Conservation (phyloP, 2,888 invertebrate species). For the Pseudolycoriella hygida region DNA sequence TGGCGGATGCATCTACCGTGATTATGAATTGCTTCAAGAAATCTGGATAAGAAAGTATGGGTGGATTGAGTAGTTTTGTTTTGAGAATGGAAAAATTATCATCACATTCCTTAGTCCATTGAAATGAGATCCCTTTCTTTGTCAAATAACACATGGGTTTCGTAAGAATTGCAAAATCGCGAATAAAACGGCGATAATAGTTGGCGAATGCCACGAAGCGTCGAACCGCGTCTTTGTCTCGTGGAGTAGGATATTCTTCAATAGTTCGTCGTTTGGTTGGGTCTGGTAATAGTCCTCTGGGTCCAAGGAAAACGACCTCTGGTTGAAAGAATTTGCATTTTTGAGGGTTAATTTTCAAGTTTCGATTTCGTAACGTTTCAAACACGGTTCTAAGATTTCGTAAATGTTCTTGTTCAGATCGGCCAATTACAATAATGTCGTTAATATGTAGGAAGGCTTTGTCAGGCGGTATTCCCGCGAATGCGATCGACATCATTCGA, state of each 20-base stretch:
- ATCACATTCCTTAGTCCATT: conserved; percentile 7
- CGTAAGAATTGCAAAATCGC: conserved; percentile 13
- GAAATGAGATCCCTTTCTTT: conserved; percentile 11
- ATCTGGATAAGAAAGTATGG: not conserved
- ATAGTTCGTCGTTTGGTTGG: conserved; percentile 12
- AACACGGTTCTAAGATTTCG: too few species aligned
- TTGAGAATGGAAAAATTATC: conserved; percentile 9
- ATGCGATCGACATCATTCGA: conserved; percentile 15
- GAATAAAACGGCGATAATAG: too few species aligned
- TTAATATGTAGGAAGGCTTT: conserved; percentile 12
- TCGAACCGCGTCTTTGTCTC: conserved; percentile 11
- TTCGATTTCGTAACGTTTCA: too few species aligned
- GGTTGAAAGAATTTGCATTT: too few species aligned
- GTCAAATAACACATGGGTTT: conserved; percentile 10
- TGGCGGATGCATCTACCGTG: not conserved
- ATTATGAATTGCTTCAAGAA: not conserved
- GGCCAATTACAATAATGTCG: conserved; percentile 13
- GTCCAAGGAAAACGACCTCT: conserved; percentile 12
- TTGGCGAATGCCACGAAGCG: conserved; percentile 13
- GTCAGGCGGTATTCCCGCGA: conserved; percentile 12
- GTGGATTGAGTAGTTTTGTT: conserved; percentile 8
- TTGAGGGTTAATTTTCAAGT: too few species aligned
- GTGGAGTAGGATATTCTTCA: conserved; percentile 13
- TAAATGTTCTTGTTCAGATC: too few species aligned
- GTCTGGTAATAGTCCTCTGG: conserved; percentile 12